These are phyloP conservation scores for Lampropteryx suffumata DNA, from an alignment of 2,888 invertebrate genomes.

Conservation along the genomic window DNA sequence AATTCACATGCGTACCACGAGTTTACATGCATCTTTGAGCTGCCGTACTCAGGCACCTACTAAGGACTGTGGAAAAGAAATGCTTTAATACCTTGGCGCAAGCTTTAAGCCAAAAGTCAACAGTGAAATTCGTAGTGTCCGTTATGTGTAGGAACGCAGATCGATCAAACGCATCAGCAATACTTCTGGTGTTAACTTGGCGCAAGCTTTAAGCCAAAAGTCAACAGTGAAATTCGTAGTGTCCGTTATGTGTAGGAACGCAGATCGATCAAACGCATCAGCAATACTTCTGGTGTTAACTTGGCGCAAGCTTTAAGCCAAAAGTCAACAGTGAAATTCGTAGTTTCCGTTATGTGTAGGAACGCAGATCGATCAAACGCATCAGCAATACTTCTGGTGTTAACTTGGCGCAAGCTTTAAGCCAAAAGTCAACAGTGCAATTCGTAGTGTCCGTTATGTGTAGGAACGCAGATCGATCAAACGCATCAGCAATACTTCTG, in stretches of 20 bases:
- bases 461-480: too few relatives aligned
- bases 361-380: too few relatives aligned
- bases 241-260: too few relatives aligned
- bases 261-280: too few relatives aligned
- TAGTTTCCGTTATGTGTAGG: too few relatives aligned
- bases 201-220: background rate
- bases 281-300: too few relatives aligned
- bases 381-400: too few relatives aligned
- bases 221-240: background rate
- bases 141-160: too few relatives aligned
- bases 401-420: background rate
- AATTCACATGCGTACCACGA: slow-evolving; percentile 18
- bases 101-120: background rate
- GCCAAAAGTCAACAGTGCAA: background rate
- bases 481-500: too few relatives aligned
- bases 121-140: background rate
- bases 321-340: background rate
- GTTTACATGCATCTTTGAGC: slow-evolving; percentile 18
- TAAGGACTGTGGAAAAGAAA: background rate
- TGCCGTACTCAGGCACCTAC: slow-evolving; percentile 13
- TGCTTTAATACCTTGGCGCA: background rate
- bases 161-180: too few relatives aligned
- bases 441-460: too few relatives aligned
- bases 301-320: background rate
- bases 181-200: too few relatives aligned